A percentile compares a stretch with the other conserved stretches of the same genome.
phyloP scores from a whole-genome alignment of 2,888 invertebrate genomes.

The Nezara viridula region DNA sequence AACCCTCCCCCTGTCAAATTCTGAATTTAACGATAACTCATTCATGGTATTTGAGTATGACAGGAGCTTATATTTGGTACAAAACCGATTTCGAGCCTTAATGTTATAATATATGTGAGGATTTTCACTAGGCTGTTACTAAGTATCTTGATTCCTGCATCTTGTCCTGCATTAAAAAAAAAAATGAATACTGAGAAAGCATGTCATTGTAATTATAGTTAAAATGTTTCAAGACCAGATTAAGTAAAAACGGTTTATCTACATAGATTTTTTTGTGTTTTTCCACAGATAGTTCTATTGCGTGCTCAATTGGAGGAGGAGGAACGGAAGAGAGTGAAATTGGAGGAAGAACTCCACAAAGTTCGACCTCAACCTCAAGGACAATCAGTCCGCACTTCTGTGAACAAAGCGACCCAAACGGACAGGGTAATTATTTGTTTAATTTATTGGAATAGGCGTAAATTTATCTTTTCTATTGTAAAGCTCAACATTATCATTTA shows the following conservation, averaged over 20 bases:
- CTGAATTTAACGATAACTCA: too few species aligned
- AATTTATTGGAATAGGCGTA: background rate
- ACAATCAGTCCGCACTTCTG: conserved; percentile 66
- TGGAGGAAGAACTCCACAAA: conserved; percentile 79
- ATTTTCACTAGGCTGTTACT: too few species aligned
- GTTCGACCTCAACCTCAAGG: conserved; percentile 70
- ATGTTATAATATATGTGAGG: too few species aligned
- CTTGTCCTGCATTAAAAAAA: background rate
- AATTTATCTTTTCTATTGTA: background rate
- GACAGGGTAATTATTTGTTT: conserved; percentile 78
- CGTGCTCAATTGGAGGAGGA: conserved; percentile 89
- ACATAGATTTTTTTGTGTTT: background rate
- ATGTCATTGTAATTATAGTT: background rate
- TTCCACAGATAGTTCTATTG: conserved; percentile 67
- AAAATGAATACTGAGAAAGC: background rate
- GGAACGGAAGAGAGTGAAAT: conserved; percentile 83
- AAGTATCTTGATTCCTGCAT: background rate
- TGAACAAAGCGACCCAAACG: conserved; percentile 88
- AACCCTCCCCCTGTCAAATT: too few species aligned
- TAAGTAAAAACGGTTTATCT: background rate
- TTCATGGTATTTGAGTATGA: too few species aligned
- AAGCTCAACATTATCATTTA: background rate
- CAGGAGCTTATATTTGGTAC: too few species aligned
- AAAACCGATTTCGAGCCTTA: too few species aligned
- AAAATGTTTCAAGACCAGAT: background rate